Evolutionary conservation across 2,888 invertebrate genomes (phyloP), one percentile per base, ranked within the genome.

Genomic region (Zaprionus obscuricornis): DNA sequence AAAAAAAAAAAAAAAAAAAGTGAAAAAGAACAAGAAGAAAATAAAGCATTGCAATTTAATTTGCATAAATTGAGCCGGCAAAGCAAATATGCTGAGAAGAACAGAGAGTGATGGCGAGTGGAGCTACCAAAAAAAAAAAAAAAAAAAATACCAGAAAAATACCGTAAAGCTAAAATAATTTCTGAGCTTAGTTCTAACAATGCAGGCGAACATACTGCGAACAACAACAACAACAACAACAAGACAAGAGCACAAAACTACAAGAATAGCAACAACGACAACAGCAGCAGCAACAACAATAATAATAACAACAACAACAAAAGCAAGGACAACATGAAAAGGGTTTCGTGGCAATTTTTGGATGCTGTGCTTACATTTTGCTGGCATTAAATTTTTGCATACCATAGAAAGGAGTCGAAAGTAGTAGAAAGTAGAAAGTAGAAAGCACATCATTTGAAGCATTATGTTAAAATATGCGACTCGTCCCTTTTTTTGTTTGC

Each of bases 41-140:
- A 69, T 73, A 78, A 79, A 79, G 82, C 70, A 79, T 82, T 82
- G 83, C 78, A 82, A 79, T 79, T 79, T 79, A 82, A 82, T 79
- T 79, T 79, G 83, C 78, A 79, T 79, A 79, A 79, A 79, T 79
- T 79, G 78, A 70, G 78, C 66, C 50, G 66, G 65, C 64, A 52
- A 55, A 43, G 64, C 31, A 26, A 50, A 49, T 33, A 16, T 29
- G n/a, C n/a, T n/a, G n/a, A n/a, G n/a, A n/a, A n/a, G n/a, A n/a
- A n/a, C n/a, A n/a, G n/a, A n/a, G n/a, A n/a, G n/a, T n/a, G n/a
- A n/a, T n/a, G n/a, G n/a, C n/a, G n/a, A n/a, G 47, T 31, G 13
- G 6, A 18, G 11, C 51, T 29, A 47, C 47, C 55, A 16, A 24
- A 39, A 11, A 17, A 34, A 20, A 16, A 10, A 24, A 17, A 43